Percentiles rank a stretch among this genome's conserved stretches.
phyloP scores from a whole-genome alignment of 2,113 vertebrate species.

The Prietella phreatophila region DNA sequence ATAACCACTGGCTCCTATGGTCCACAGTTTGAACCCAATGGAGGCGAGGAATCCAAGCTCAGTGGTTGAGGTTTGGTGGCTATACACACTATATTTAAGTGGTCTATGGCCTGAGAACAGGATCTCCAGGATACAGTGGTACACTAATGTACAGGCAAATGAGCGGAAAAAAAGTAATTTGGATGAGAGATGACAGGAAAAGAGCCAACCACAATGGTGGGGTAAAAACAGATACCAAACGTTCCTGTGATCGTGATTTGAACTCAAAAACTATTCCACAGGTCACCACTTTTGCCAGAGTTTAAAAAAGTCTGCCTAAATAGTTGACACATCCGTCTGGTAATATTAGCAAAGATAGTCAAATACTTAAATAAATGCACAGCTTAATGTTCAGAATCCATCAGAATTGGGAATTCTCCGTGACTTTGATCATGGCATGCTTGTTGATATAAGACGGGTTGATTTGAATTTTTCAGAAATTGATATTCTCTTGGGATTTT shows the following conservation, averaged over 20 bases:
- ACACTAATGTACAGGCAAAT: constrained; percentile 12
- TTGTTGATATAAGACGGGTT: too few species aligned
- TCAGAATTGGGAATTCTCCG: too few species aligned
- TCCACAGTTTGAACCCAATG: neutral
- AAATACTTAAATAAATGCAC: too few species aligned
- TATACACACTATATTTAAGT: constrained; percentile 12
- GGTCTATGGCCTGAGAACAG: constrained; percentile 1
- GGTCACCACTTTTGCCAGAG: neutral
- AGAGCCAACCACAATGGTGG: neutral
- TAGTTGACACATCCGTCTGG: neutral
- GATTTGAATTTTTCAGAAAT: too few species aligned
- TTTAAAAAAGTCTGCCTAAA: neutral
- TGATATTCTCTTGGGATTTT: too few species aligned
- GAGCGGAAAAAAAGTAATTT: constrained; percentile 1
- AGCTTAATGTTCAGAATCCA: too few species aligned
- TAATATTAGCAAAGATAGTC: too few species aligned
- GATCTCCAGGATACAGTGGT: constrained; percentile 6
- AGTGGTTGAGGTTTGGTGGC: constrained; percentile 23
- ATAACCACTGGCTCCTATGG: constrained; percentile 8
- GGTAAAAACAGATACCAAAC: neutral
- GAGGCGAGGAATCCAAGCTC: neutral
- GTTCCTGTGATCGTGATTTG: neutral
- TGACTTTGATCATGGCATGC: too few species aligned
- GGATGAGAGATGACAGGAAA: neutral
- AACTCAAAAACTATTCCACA: neutral